A percentile compares a stretch with the other conserved stretches of the same genome.
Conservation (phyloP, 2,888 invertebrate genomes). For the Eurytoma californica region DNA sequence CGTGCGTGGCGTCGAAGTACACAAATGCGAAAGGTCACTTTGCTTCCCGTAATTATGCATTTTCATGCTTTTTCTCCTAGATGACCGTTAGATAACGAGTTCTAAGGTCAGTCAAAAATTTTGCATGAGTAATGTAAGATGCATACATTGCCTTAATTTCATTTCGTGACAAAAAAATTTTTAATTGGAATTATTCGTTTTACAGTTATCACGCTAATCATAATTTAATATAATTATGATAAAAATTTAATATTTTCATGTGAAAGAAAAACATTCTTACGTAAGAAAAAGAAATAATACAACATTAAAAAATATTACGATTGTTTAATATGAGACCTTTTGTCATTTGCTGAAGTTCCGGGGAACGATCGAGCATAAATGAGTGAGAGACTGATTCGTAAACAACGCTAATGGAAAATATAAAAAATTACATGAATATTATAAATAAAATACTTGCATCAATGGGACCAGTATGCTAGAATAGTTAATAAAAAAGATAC, state of each 20-base stretch:
- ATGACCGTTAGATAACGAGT: neutral
- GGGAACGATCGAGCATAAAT: conserved; percentile 3
- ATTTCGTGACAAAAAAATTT: too few species aligned
- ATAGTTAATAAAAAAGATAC: conserved; percentile 31
- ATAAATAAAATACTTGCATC: conserved; percentile 56
- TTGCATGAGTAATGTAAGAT: neutral
- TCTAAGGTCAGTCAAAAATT: neutral
- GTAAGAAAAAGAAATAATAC: neutral
- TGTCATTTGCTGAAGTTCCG: conserved; percentile 5
- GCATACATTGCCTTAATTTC: neutral
- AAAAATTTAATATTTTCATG: neutral
- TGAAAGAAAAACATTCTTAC: neutral
- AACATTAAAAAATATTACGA: neutral
- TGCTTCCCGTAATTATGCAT: neutral
- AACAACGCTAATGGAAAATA: conserved; percentile 38
- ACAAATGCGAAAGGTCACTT: conserved; percentile 12
- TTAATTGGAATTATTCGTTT: too few species aligned
- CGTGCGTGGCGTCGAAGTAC: neutral
- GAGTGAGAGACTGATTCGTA: conserved; percentile 49
- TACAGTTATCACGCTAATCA: too few species aligned
- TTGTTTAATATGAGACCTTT: conserved; percentile 5
- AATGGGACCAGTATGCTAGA: conserved; percentile 54
- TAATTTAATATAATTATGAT: too few species aligned
- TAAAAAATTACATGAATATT: conserved; percentile 50
- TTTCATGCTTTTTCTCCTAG: neutral